Base-by-base conservation (phyloP, 2,797 vertebrate species). In the Danio aesculapii region DNA sequence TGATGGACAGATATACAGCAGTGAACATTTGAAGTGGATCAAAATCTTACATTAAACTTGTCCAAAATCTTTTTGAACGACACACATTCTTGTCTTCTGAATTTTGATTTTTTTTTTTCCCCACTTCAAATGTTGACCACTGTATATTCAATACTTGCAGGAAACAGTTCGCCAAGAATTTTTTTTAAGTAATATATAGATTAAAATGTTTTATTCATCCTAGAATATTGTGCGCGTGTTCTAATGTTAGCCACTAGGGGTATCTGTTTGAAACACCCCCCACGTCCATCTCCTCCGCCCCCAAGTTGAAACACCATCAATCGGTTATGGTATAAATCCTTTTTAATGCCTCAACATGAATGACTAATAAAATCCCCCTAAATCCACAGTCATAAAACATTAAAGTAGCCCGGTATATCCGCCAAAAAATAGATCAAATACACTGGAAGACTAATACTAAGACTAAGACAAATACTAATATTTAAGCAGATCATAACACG, bases 241-340 rank as follows among this genome's bases (percentile, higher is more conserved):
- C 63, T 44, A 66, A 47, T 66, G 44, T 19, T 66, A 19, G n/a
- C 63, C 63, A 66, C 63, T 13, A 8, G 63, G 46, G 63, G 63
- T 44, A 19, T 66, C 10, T n/a, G 43, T 66, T 66, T 66, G n/a
- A 46, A 66, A 6, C 63, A 43, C 10, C 62, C 16, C 30, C 62
- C 16, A 41, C 43, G 9, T 46, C 59, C 59, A 9, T 30, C 30
- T 30, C 59, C 30, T 62, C 10, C 63, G n/a, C 10, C 43, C 63
- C 10, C n/a, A 43, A 12, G 43, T 8, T 47, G 43, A 66, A 19
- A n/a, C 63, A 16, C 63, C n/a, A 11, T 6, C 6, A 4, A 17
- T 30, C 30, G 30, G 43, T 17, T n/a, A 17, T 19, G 8, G 16
- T 17, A 17, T 7, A 19, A 66, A 10, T 66, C 43, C 10, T 10